Evolutionary conservation across 2,113 vertebrate genomes (phyloP).

Genomic region (Anarhynchus alexandrinus): DNA sequence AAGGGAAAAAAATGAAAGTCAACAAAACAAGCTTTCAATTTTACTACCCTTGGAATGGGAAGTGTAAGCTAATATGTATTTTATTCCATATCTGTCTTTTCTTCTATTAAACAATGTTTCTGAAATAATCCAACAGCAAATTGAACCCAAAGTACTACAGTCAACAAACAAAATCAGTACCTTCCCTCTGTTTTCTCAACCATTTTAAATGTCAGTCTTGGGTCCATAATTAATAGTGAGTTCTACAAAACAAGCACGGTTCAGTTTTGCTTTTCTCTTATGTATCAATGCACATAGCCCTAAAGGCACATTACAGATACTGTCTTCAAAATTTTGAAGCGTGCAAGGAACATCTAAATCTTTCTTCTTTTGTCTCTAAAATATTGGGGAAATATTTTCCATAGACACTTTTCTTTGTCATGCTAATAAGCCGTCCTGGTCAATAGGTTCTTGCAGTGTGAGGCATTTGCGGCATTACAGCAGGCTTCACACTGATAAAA

Average conservation of each 20-base stretch:
- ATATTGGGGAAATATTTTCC: not conserved
- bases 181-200: not conserved
- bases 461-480: not conserved
- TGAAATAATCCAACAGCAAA: not conserved
- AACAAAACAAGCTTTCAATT: not conserved
- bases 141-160: not conserved
- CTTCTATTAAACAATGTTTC: not conserved
- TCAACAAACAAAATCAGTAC: not conserved
- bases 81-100: not conserved
- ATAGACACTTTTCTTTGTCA: not conserved
- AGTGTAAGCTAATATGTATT: not conserved
- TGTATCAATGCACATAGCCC: not conserved
- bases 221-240: not conserved
- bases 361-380: not conserved
- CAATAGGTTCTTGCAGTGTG: not conserved
- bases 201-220: not conserved
- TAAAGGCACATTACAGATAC: not conserved
- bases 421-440: not conserved
- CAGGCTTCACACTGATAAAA: slow-evolving; percentile 3
- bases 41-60: not conserved
- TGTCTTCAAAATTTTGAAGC: not conserved
- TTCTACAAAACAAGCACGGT: not conserved
- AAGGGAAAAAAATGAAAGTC: not conserved
- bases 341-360: not conserved
- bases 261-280: not conserved